phyloP scores from a whole-genome alignment of 30 jellyfish, hydroid and myxozoan genomes.

The Turritopsis dohrnii region DNA sequence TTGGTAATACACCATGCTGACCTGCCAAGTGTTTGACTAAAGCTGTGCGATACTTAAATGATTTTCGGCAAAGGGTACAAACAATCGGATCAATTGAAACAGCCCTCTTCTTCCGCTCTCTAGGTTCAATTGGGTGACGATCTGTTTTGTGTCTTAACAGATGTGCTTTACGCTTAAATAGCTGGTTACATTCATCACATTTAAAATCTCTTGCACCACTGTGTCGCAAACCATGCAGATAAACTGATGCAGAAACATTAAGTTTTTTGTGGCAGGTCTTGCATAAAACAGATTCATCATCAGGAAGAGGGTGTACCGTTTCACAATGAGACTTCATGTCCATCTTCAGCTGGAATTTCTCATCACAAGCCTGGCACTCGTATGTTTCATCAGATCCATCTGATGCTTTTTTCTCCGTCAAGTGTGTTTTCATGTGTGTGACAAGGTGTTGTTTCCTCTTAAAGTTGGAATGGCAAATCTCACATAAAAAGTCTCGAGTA shows the following conservation, averaged over 20 bases:
- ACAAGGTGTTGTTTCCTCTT: slow-evolving; percentile 41
- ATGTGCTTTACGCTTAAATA: slow-evolving; percentile 39
- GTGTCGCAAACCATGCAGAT: slow-evolving; percentile 38
- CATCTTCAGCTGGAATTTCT: slow-evolving; percentile 21
- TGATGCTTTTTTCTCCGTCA: slow-evolving; percentile 23
- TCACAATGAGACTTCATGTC: slow-evolving; percentile 37
- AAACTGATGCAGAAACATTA: slow-evolving; percentile 33
- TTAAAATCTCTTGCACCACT: slow-evolving; percentile 35
- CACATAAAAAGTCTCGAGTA: slow-evolving; percentile 37
- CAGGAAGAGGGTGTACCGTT: slow-evolving; percentile 30
- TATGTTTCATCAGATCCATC: slow-evolving; percentile 34
- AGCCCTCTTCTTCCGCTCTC: slow-evolving; percentile 37
- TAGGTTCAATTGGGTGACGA: slow-evolving; percentile 36
- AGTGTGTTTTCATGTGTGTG: slow-evolving; percentile 47
- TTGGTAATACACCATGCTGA: slow-evolving; percentile 36
- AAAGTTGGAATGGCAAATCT: slow-evolving; percentile 32
- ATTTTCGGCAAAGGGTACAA: slow-evolving; percentile 25
- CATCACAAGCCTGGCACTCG: slow-evolving; percentile 44
- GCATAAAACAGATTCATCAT: slow-evolving; percentile 20
- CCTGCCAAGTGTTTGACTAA: slow-evolving; percentile 39
- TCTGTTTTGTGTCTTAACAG: slow-evolving; percentile 27
- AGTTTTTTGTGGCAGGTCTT: slow-evolving; percentile 31
- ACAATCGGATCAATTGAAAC: slow-evolving; percentile 25
- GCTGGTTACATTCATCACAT: slow-evolving; percentile 27
- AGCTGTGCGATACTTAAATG: slow-evolving; percentile 33